Conservation (phyloP, 1,140 invertebrate species). For the Acromyrmex heyeri region DNA sequence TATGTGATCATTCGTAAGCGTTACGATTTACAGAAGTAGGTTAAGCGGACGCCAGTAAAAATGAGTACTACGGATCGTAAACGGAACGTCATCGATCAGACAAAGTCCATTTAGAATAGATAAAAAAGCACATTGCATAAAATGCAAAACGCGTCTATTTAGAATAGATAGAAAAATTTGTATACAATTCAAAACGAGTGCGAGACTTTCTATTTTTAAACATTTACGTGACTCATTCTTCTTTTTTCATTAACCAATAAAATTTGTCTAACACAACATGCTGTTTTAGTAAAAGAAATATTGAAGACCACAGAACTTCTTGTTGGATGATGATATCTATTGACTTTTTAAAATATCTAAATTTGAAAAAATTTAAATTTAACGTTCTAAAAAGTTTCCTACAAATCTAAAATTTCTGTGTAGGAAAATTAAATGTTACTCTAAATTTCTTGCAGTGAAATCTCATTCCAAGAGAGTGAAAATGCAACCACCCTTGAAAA, state of each 20-base stretch:
- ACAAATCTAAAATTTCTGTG: background rate
- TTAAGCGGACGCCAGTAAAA: conserved; percentile 66
- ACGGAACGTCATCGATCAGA: conserved; percentile 22
- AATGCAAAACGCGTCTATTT: background rate
- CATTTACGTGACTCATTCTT: too few relatives aligned
- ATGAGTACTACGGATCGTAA: conserved; percentile 58
- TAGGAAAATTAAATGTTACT: background rate
- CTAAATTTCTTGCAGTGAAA: too few relatives aligned
- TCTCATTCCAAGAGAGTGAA: too few relatives aligned
- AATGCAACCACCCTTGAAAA: too few relatives aligned
- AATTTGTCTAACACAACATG: background rate
- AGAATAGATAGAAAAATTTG: background rate
- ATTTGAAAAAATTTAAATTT: background rate
- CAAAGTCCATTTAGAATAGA: background rate
- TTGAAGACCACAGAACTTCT: background rate
- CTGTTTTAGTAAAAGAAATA: background rate
- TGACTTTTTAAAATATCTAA: background rate
- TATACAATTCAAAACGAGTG: background rate
- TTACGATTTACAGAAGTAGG: conserved; percentile 64
- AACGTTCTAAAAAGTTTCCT: background rate
- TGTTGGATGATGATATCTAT: background rate
- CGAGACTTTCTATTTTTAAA: background rate
- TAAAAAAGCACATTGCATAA: background rate
- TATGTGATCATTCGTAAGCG: conserved; percentile 2
- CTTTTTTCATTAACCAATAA: background rate